Conservation (phyloP, 2,888 invertebrate genomes). For the Adineta ricciae region DNA sequence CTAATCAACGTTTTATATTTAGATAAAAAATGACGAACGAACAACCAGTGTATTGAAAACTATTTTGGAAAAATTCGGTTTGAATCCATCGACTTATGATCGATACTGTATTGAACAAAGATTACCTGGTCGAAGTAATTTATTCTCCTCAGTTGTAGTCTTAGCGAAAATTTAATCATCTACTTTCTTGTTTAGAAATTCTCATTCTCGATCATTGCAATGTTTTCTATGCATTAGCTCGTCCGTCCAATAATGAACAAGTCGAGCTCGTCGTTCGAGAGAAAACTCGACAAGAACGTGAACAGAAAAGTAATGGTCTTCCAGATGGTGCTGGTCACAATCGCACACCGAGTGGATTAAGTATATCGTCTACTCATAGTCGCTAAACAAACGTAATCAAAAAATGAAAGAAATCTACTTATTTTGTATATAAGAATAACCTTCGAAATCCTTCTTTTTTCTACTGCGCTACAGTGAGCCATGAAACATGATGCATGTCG, state of each 20-base stretch:
- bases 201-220: background rate
- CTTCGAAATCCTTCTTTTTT: background rate
- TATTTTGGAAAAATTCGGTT: background rate
- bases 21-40: background rate
- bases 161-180: background rate
- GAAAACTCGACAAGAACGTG: background rate
- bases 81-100: constrained; percentile 13
- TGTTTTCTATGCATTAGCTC: constrained; percentile 15
- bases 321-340: background rate
- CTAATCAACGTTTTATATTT: background rate
- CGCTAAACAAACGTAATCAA: background rate
- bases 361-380: background rate
- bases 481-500: background rate
- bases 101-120: background rate
- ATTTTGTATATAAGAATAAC: background rate
- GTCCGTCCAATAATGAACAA: background rate
- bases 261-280: background rate
- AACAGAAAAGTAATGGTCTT: background rate
- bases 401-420: background rate
- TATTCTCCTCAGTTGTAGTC: background rate
- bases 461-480: background rate
- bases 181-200: background rate
- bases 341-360: background rate
- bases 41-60: background rate
- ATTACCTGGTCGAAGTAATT: background rate